These are phyloP conservation scores for Coremacera marginata DNA, from an alignment of 2,888 invertebrate genomes.

Conservation along the genomic window DNA sequence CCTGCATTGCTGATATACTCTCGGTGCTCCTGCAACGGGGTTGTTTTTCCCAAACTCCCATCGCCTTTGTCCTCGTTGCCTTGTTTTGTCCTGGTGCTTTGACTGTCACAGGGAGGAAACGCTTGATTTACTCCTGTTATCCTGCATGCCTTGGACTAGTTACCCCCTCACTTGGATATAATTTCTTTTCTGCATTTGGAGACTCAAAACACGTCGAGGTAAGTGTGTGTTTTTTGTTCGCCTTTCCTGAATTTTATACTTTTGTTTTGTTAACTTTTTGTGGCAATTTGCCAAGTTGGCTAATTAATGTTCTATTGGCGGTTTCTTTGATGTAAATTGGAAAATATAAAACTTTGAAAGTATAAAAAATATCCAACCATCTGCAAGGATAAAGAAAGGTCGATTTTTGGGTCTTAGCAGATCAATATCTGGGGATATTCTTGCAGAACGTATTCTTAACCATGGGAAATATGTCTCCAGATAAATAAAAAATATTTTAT, in stretches of 20 bases:
- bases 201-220: slow-evolving; percentile 15
- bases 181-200: slow-evolving; percentile 7
- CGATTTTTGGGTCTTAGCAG: too few species aligned
- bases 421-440: too few species aligned
- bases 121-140: slow-evolving; percentile 20
- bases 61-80: background rate
- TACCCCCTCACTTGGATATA: background rate
- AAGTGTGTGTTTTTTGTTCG: background rate
- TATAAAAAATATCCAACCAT: too few species aligned
- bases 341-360: too few species aligned
- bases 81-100: background rate
- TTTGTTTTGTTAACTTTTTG: background rate
- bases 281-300: background rate
- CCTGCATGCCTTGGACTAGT: background rate
- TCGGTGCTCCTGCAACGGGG: background rate
- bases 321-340: background rate
- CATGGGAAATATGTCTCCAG: too few species aligned
- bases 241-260: background rate
- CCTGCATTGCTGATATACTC: background rate
- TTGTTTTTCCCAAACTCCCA: slow-evolving; percentile 3
- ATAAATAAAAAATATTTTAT: too few species aligned
- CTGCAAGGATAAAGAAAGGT: too few species aligned
- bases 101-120: slow-evolving; percentile 11
- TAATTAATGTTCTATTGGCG: slow-evolving; percentile 2
- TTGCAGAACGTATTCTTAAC: too few species aligned